Evolutionary conservation across 2,797 vertebrate genomes (phyloP).

Genomic region (Diplodus sargus): DNA sequence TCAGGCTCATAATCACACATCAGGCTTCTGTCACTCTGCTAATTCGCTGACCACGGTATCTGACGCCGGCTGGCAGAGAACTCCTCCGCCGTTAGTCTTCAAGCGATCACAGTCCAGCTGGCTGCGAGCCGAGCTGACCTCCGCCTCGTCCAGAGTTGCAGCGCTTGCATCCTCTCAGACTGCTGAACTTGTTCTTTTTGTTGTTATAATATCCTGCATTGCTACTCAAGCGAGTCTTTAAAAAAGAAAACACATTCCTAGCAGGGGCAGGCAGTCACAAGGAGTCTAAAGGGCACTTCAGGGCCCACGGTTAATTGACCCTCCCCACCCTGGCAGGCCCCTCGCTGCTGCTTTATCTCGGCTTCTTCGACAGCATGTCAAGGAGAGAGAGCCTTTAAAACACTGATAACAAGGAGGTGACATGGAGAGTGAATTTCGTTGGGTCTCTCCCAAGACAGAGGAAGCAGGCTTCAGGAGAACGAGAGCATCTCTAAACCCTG

Average conservation of each 20-base stretch:
- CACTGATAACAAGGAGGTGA: slow-evolving; percentile 50
- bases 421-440: slow-evolving; percentile 46
- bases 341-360: slow-evolving; percentile 65
- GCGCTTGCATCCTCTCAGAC: slow-evolving; percentile 73
- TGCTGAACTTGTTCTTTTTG: slow-evolving; percentile 75
- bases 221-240: slow-evolving; percentile 71
- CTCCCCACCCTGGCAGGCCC: slow-evolving; percentile 31
- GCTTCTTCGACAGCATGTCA: slow-evolving; percentile 49
- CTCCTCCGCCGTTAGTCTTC: slow-evolving; percentile 18
- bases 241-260: slow-evolving; percentile 74
- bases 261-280: slow-evolving; percentile 61
- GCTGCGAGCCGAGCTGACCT: slow-evolving; percentile 34
- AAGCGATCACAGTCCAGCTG: background rate
- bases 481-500: slow-evolving; percentile 15
- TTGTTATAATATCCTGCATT: slow-evolving; percentile 72
- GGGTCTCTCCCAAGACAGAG: slow-evolving; percentile 3
- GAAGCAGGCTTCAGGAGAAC: background rate
- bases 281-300: slow-evolving; percentile 78
- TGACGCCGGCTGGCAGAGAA: background rate
- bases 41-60: slow-evolving; percentile 5
- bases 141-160: slow-evolving; percentile 62
- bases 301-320: slow-evolving; percentile 49
- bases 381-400: slow-evolving; percentile 42
- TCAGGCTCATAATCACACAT: background rate
- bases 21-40: slow-evolving; percentile 1